phyloP scores from a whole-genome alignment of 2,888 invertebrate genomes.

The Dolichopus griseipennis region DNA sequence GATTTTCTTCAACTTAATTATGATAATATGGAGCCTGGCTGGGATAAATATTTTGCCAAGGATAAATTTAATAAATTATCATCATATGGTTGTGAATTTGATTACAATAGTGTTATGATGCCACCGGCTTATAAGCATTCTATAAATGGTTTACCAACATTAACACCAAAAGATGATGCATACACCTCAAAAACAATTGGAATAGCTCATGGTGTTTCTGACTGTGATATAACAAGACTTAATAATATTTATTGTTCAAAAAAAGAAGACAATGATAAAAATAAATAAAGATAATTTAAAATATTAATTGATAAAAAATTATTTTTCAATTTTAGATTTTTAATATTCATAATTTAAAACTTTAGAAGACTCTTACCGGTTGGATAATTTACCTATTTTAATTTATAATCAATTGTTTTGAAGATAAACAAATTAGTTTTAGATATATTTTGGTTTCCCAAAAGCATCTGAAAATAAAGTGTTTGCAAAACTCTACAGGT shows the following conservation, averaged over 20 bases:
- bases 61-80: slow-evolving; percentile 47
- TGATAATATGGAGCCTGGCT: slow-evolving; percentile 45
- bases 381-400: no score
- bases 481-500: no score
- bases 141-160: slow-evolving; percentile 56
- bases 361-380: no score
- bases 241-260: slow-evolving; percentile 45
- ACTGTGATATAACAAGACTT: slow-evolving; percentile 47
- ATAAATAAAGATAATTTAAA: no score
- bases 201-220: slow-evolving; percentile 47
- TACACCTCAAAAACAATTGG: slow-evolving; percentile 36
- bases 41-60: slow-evolving; percentile 60
- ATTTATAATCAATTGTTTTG: no score
- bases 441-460: no score
- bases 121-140: slow-evolving; percentile 60
- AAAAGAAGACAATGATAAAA: not conserved
- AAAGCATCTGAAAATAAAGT: no score
- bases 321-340: no score
- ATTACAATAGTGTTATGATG: slow-evolving; percentile 66
- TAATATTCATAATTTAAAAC: no score
- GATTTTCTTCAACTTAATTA: slow-evolving; percentile 50
- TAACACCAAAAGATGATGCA: slow-evolving; percentile 47
- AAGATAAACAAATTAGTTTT: no score
- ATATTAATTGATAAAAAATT: no score
- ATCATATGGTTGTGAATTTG: slow-evolving; percentile 58